Evolutionary conservation across 2,888 invertebrate species (phyloP).

Genomic region (Agriopis aurantiaria): DNA sequence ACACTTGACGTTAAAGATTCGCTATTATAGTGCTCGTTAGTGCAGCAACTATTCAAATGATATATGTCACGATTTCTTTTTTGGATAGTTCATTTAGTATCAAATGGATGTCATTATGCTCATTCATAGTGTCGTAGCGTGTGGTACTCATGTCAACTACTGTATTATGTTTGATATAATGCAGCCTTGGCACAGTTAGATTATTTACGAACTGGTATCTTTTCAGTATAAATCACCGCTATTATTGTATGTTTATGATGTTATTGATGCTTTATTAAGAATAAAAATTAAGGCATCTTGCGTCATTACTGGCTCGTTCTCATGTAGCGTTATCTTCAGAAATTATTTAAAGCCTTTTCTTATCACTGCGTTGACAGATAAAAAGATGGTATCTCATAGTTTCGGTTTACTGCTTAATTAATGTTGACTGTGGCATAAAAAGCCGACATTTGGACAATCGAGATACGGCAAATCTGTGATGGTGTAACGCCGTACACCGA

Average conservation of each 20-base stretch:
- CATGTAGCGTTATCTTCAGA: conserved; percentile 31
- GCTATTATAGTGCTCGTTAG: conserved; percentile 71
- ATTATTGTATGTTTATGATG: conserved; percentile 33
- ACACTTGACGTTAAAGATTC: conserved; percentile 61
- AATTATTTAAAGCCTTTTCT: conserved; percentile 49
- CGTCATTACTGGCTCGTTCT: conserved; percentile 24
- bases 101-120: conserved; percentile 54
- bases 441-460: conserved; percentile 53
- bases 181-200: conserved; percentile 51
- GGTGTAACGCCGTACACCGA: conserved; percentile 59
- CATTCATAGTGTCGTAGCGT: conserved; percentile 39
- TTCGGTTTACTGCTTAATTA: conserved; percentile 69
- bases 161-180: conserved; percentile 53
- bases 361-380: conserved; percentile 59
- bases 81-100: conserved; percentile 62
- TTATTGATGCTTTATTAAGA: conserved; percentile 25
- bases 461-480: conserved; percentile 61
- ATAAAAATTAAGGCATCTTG: conserved; percentile 16
- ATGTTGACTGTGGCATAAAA: conserved; percentile 60
- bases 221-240: conserved; percentile 35
- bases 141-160: conserved; percentile 53
- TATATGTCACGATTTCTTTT: conserved; percentile 65
- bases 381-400: conserved; percentile 59
- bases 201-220: conserved; percentile 38
- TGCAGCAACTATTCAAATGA: conserved; percentile 48